Percentiles rank a stretch among this genome's conserved stretches.
Evolutionary conservation across 2,888 invertebrate genomes (phyloP).

Genomic region (Hirtodrosophila histrioides): DNA sequence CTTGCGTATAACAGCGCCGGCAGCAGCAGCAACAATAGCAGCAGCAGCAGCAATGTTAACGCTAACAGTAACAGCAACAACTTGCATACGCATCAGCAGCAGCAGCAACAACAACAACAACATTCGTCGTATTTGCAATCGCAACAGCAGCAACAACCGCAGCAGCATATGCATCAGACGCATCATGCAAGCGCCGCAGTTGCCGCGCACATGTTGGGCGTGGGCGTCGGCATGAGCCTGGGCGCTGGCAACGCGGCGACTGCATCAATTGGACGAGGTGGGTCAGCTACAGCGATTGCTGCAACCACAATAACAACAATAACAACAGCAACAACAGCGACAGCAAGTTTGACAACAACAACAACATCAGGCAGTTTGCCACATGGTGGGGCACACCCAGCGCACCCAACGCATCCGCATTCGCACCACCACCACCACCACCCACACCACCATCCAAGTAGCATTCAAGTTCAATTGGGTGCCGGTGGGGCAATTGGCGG

Average conservation of each 20-base stretch:
- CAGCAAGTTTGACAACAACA: constrained; percentile 59
- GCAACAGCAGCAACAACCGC: constrained; percentile 56
- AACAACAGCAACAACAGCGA: constrained; percentile 47
- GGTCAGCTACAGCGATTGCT: constrained; percentile 66
- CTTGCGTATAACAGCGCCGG: constrained; percentile 56
- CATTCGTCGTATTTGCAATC: constrained; percentile 49
- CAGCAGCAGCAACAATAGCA: constrained; percentile 55
- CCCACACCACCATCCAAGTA: constrained; percentile 53
- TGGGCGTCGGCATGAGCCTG: constrained; percentile 47
- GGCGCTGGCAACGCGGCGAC: constrained; percentile 38
- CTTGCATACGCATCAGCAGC: constrained; percentile 48
- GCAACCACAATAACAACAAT: constrained; percentile 53
- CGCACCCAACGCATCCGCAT: constrained; percentile 34
- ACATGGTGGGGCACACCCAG: constrained; percentile 41
- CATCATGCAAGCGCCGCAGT: constrained; percentile 59
- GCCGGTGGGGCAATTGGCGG: constrained; percentile 39
- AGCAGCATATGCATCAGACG: constrained; percentile 50
- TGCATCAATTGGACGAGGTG: constrained; percentile 76
- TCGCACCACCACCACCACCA: constrained; percentile 49
- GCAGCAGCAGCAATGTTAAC: constrained; percentile 58
- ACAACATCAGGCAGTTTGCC: constrained; percentile 57
- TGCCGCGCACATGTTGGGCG: constrained; percentile 61
- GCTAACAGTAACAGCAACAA: constrained; percentile 67
- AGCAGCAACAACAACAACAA: constrained; percentile 37
- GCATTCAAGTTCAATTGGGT: constrained; percentile 63